Evolutionary conservation across 23 tunicate genomes (phyloP).

Genomic region (Phallusia fumigata): DNA sequence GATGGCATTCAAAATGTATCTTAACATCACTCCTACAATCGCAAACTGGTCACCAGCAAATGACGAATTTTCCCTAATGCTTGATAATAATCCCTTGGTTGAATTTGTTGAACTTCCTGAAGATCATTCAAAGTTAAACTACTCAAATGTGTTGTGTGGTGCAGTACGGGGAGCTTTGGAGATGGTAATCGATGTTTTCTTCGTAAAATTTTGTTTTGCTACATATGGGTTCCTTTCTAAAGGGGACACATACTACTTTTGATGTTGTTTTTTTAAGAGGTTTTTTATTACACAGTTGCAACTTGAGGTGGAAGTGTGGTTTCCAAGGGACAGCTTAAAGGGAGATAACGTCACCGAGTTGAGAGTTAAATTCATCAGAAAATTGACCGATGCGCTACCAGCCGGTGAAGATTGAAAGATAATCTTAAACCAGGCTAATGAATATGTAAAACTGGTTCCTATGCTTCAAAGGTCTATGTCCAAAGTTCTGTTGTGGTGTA

Average conservation of each 20-base stretch:
- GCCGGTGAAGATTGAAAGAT: slow-evolving; percentile 91
- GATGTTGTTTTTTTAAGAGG: no score
- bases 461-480: no score
- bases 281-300: slow-evolving; percentile 28
- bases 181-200: slow-evolving; percentile 36
- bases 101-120: slow-evolving; percentile 94
- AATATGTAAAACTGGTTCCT: no score
- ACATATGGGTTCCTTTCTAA: background rate
- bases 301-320: slow-evolving; percentile 68
- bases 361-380: slow-evolving; percentile 71
- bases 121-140: slow-evolving; percentile 39
- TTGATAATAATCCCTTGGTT: slow-evolving; percentile 82
- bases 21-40: slow-evolving; percentile 70
- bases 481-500: no score
- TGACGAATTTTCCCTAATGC: slow-evolving; percentile 78
- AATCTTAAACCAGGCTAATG: no score
- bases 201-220: no score
- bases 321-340: slow-evolving; percentile 73
- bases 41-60: slow-evolving; percentile 82
- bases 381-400: slow-evolving; percentile 88
- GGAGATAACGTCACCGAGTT: slow-evolving; percentile 86
- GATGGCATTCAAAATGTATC: slow-evolving; percentile 83
- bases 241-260: no score
- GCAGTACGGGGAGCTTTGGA: slow-evolving; percentile 84
- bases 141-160: slow-evolving; percentile 85